Conservation (phyloP, 1,140 invertebrate genomes). For the Thereuonema tuberculata region DNA sequence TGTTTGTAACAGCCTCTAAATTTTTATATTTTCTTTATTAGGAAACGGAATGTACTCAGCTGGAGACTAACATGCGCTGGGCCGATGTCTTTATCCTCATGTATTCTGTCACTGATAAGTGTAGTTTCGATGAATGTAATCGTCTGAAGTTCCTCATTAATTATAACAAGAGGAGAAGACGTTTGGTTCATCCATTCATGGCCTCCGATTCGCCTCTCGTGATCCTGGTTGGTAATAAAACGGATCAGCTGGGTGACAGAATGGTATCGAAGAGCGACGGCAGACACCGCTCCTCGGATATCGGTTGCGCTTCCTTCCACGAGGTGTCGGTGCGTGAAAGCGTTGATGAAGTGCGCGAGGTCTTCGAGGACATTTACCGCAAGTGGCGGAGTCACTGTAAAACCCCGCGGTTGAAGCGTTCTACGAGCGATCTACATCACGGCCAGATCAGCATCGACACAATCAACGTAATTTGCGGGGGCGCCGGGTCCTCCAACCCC, state of each 20-base stretch:
- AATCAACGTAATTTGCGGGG: slow-evolving; percentile 3
- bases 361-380: slow-evolving; percentile 26
- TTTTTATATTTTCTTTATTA: slow-evolving; percentile 17
- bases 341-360: slow-evolving; percentile 39
- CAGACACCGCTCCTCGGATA: slow-evolving; percentile 49
- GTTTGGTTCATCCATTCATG: slow-evolving; percentile 35
- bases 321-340: slow-evolving; percentile 70
- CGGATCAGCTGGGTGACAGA: slow-evolving; percentile 53
- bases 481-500: background rate
- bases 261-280: slow-evolving; percentile 59
- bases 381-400: background rate
- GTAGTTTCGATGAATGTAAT: slow-evolving; percentile 44
- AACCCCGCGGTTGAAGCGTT: slow-evolving; percentile 1
- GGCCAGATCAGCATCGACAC: slow-evolving; percentile 7
- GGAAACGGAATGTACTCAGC: slow-evolving; percentile 47
- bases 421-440: slow-evolving; percentile 8
- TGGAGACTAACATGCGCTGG: slow-evolving; percentile 62
- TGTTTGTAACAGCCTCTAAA: no score
- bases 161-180: slow-evolving; percentile 52
- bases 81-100: slow-evolving; percentile 34
- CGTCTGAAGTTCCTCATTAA: slow-evolving; percentile 62
- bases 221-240: slow-evolving; percentile 65
- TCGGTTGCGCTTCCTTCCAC: slow-evolving; percentile 64
- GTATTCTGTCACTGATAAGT: slow-evolving; percentile 34
- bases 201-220: slow-evolving; percentile 51